These are phyloP conservation scores for Onychomys arenicola DNA, from an alignment of 2,797 vertebrate genomes.

Conservation along the genomic window DNA sequence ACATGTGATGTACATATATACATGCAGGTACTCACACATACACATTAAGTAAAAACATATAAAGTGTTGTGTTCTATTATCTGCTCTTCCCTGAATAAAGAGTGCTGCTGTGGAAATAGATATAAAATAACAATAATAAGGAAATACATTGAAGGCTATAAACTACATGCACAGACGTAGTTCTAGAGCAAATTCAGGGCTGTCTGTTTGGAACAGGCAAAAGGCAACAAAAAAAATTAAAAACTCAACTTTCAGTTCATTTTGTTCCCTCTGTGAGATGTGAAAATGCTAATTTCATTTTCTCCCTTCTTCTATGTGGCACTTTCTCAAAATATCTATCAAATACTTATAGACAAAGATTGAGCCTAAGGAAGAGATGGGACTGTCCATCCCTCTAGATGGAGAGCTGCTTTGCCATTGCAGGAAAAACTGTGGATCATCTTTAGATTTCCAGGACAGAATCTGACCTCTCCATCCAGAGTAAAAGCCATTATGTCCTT, in stretches of 20 bases:
- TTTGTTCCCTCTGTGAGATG: conserved; percentile 1
- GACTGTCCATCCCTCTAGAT: conserved; percentile 34
- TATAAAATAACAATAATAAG: not conserved
- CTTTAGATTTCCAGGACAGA: conserved; percentile 62
- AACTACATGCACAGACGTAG: not conserved
- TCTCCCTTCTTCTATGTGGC: conserved; percentile 29
- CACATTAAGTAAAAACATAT: not conserved
- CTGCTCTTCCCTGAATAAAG: conserved; percentile 18
- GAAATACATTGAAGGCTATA: not conserved
- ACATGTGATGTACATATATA: not conserved
- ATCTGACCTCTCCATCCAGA: conserved; percentile 75
- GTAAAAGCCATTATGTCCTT: conserved; percentile 69
- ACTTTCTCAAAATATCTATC: conserved; percentile 51
- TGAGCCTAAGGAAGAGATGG: conserved; percentile 48
- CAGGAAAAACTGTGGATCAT: conserved; percentile 62
- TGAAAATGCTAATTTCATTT: conserved; percentile 78
- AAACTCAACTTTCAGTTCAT: conserved; percentile 57
- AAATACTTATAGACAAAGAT: conserved; percentile 62
- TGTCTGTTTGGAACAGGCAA: conserved; percentile 52
- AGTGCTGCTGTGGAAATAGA: not conserved
- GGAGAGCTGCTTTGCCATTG: conserved; percentile 41
- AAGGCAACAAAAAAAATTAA: conserved; percentile 48
- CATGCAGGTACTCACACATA: not conserved
- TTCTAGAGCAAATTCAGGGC: conserved; percentile 28
- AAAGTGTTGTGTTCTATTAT: conserved; percentile 7